Base-by-base conservation (phyloP, 1,140 invertebrate species). In the Ceratosolen solmsi region DNA sequence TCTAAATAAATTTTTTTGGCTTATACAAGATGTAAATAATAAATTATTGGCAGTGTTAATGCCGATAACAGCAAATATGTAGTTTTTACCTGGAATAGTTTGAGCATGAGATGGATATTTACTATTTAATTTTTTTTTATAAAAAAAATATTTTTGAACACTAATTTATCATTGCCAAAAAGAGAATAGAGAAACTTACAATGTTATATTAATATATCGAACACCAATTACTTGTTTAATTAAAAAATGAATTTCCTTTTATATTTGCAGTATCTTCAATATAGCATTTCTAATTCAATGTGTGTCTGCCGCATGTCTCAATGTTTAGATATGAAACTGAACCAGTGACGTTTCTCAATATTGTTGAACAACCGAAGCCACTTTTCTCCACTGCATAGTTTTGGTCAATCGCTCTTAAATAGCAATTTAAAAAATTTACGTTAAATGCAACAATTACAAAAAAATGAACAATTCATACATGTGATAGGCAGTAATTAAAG, bases 251-350 rank as follows among this genome's bases (percentile, higher is more conserved):
- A 75, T 71, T 81, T 82, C 75, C 27, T 68, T 49, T 60, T 83
- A 84, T 82, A 65, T 74, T 84, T 71, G 58, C 77, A 63, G 49
- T 63, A 75, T 77, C 46, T 74, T 76, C 9, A 54, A 33, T 56
- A 63, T 79, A 82, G 54, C 27, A 77, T 79, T 80, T 77, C 25
- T 60, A 89, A 87, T 87, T 88, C 89, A 82, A 83, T 86, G 85
- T 81, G 87, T 89, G 89, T 90, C 86, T 90, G 89, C 87, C 89
- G 88, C 89, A 89, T 90, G 89, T 90, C 89, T 87, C 78, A 80
- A 74, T 74, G 76, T 65, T 54, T 75, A 71, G 33, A 78, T 78
- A 71, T 75, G 17, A 78, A 80, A 49, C 71, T 74, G 72, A 36
- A 80, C 38, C 27, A 5, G 70, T 60, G n/a, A 75, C 5, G 65